Evolutionary conservation across 2,113 vertebrate species (phyloP).

Genomic region (Vireo altiloquus): DNA sequence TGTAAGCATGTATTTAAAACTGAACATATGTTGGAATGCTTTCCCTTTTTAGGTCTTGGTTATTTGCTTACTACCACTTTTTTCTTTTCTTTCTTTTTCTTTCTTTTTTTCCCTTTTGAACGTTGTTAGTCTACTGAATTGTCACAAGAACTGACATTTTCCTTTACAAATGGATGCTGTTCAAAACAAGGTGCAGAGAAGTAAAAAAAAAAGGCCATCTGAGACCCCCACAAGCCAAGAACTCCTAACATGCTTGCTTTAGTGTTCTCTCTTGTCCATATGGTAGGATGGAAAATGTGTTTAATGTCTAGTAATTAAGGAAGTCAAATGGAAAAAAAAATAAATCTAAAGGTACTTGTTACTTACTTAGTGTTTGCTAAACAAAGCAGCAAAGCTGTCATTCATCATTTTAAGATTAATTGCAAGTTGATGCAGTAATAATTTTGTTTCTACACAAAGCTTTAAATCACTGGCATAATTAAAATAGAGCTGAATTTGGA

Average conservation of each 20-base stretch:
- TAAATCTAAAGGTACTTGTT: not conserved
- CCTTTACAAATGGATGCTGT: not conserved
- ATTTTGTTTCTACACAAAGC: not conserved
- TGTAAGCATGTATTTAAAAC: not conserved
- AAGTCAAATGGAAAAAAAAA: not conserved
- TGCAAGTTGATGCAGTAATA: not conserved
- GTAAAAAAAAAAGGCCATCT: not conserved
- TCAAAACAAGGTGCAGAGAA: not conserved
- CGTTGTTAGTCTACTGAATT: not conserved
- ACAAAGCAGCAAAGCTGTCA: slow-evolving; percentile 18
- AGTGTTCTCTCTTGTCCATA: not conserved
- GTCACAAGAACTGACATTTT: not conserved
- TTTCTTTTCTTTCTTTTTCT: not conserved
- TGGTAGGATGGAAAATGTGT: not conserved
- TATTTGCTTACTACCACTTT: not conserved
- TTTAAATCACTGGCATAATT: slow-evolving; percentile 9
- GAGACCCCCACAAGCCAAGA: not conserved
- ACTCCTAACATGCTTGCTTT: not conserved
- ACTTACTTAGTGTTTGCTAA: slow-evolving; percentile 25
- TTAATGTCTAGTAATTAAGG: not conserved
- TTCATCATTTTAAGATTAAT: not conserved
- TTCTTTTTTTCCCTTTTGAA: not conserved
- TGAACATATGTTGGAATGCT: not conserved
- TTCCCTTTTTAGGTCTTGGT: not conserved
- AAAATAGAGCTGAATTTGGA: not conserved